Conservation (phyloP, 2,113 vertebrate species). For the Podarcis muralis region DNA sequence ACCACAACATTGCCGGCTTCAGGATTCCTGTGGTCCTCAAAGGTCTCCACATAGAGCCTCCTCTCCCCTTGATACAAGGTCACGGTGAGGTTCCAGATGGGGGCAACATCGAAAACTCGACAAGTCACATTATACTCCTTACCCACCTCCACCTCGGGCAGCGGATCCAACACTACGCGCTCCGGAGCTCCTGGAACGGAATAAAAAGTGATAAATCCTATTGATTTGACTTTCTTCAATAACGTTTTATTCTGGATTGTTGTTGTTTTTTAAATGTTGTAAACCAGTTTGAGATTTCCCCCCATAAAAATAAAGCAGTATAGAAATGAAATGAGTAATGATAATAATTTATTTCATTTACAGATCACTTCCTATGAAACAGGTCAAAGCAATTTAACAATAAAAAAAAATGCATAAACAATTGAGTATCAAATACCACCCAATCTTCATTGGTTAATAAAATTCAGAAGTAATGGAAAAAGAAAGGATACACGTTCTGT, state of each 20-base stretch:
- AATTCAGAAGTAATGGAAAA: neutral
- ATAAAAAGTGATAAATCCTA: neutral
- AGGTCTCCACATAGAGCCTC: slow-evolving; percentile 78
- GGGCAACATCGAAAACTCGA: slow-evolving; percentile 82
- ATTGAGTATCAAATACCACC: no score
- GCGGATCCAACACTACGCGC: slow-evolving; percentile 52
- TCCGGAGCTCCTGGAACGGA: slow-evolving; percentile 36
- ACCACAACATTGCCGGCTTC: slow-evolving; percentile 32
- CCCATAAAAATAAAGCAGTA: no score
- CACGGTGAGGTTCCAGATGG: slow-evolving; percentile 82
- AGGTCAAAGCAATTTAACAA: no score
- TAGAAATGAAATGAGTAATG: neutral
- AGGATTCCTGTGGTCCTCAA: slow-evolving; percentile 70
- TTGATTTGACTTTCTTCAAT: no score
- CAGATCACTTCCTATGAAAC: no score
- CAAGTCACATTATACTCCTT: slow-evolving; percentile 81
- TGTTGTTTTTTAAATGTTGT: no score
- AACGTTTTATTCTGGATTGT: no score
- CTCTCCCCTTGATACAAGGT: slow-evolving; percentile 75
- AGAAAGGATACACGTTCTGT: neutral
- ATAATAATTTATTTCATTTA: no score
- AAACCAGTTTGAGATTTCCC: no score
- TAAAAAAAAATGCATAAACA: no score
- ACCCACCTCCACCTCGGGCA: slow-evolving; percentile 64
- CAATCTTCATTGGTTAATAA: neutral